phyloP scores from a whole-genome alignment of 2,113 vertebrate genomes.

The Illadopsis cleaveri region DNA sequence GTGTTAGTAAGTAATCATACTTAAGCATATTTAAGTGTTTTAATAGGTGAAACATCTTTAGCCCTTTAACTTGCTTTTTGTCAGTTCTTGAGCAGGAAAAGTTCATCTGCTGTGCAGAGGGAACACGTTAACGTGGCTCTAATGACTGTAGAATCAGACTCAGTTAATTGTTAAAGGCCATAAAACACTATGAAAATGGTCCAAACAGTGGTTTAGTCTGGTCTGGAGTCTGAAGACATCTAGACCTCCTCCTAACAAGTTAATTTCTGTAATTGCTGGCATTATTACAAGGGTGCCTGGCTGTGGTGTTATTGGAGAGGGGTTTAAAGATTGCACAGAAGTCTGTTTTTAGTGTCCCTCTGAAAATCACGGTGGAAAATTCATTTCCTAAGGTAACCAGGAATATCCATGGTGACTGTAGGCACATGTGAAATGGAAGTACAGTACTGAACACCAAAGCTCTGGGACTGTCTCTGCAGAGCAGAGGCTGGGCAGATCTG shows the following conservation, averaged over 20 bases:
- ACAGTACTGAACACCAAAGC: not conserved
- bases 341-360: not conserved
- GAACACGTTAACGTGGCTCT: not conserved
- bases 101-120: not conserved
- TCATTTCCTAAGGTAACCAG: slow-evolving; percentile 13
- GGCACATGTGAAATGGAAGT: not conserved
- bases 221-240: not conserved
- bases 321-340: not conserved
- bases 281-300: not conserved
- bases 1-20: slow-evolving; percentile 1
- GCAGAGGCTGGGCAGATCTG: not conserved
- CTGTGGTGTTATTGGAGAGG: not conserved
- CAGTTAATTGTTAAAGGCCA: not conserved
- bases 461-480: not conserved
- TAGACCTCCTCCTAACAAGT: not conserved
- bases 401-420: not conserved
- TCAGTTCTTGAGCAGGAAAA: not conserved
- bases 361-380: slow-evolving; percentile 13
- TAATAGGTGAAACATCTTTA: not conserved
- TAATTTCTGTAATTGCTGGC: slow-evolving; percentile 14
- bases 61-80: not conserved
- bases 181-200: not conserved
- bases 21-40: slow-evolving; percentile 3
- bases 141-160: not conserved
- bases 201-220: not conserved